Base-by-base conservation (phyloP, 2,797 vertebrate species). In the Pelobates cultripes region DNA sequence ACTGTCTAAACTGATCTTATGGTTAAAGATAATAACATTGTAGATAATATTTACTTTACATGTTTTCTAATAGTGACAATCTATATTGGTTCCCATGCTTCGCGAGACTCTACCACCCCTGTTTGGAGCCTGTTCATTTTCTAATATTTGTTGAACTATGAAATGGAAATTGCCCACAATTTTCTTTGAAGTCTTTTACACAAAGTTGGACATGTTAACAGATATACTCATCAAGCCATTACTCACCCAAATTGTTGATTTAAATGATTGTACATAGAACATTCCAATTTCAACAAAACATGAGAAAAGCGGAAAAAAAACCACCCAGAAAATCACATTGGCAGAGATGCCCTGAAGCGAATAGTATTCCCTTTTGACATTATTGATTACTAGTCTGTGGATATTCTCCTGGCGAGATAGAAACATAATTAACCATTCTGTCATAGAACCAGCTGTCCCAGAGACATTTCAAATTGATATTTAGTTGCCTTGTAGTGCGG, bases 351-450 rank as follows among this genome's bases (percentile, higher is more conserved):
- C 85, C 73, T 71, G 72, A 84, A 86, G 87, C 78, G 44, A 80
- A 67, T 73, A 78, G 76, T 86, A 83, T 85, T 86, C 85, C 74
- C 45, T 82, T 86, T 79, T 88, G 85, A 84, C 80, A 72, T 82
- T 87, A 85, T 85, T 85, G 86, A 87, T 87, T 86, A 85, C 70
- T 15, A 75, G 77, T 79, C n/a, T 17, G 67, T 45, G 60, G 67
- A 77, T 85, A 75, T 86, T 86, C 77, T 87, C 75, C 73, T 84
- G 77, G 84, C 74, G 79, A 82, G 84, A 85, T 84, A 82, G 85
- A 81, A 86, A 86, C 63, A 85, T 85, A 87, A 86, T 87, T 88
- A 85, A 87, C 84, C 74, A 84, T 86, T 84, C 86, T 79, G 83
- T 88, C 84, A 82, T 81, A 73, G 81, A 82, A 83, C 66, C 17